Conservation (phyloP, 2,888 invertebrate species). For the Phyllotreta striolata region DNA sequence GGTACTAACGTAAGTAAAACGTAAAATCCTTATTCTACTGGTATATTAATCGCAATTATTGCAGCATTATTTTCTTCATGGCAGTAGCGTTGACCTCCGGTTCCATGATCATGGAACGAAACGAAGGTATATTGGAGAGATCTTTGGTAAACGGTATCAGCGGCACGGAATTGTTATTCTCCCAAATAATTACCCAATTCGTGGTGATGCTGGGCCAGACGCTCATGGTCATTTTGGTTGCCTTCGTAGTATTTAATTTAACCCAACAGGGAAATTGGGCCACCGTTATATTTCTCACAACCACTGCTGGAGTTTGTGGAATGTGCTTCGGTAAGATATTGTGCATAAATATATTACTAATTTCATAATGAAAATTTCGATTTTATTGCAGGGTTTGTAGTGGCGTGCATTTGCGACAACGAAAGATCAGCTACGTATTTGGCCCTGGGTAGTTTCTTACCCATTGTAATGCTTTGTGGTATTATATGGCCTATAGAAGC, state of each 20-base stretch:
- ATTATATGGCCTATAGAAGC: conserved; percentile 96
- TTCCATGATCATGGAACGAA: conserved; percentile 86
- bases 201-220: conserved; percentile 87
- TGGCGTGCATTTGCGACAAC: conserved; percentile 80
- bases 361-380: conserved; percentile 4
- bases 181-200: conserved; percentile 89
- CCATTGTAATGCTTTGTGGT: conserved; percentile 85
- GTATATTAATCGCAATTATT: conserved; percentile 36
- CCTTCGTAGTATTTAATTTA: conserved; percentile 80
- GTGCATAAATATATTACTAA: too few species aligned
- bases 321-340: conserved; percentile 85
- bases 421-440: conserved; percentile 86
- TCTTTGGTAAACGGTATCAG: conserved; percentile 85
- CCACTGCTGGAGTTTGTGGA: conserved; percentile 88
- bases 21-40: conserved; percentile 1
- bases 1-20: conserved; percentile 77
- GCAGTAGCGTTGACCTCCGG: conserved; percentile 92
- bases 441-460: conserved; percentile 85
- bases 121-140: conserved; percentile 89
- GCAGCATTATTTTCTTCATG: conserved; percentile 90
- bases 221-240: conserved; percentile 77
- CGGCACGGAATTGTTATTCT: conserved; percentile 84
- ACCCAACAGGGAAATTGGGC: conserved; percentile 79
- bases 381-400: conserved; percentile 74
- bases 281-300: conserved; percentile 76